A percentile compares a stretch with the other conserved stretches of the same genome.
Evolutionary conservation across 2,888 invertebrate genomes (phyloP).

Genomic region (Caenorhabditis sulstoni): DNA sequence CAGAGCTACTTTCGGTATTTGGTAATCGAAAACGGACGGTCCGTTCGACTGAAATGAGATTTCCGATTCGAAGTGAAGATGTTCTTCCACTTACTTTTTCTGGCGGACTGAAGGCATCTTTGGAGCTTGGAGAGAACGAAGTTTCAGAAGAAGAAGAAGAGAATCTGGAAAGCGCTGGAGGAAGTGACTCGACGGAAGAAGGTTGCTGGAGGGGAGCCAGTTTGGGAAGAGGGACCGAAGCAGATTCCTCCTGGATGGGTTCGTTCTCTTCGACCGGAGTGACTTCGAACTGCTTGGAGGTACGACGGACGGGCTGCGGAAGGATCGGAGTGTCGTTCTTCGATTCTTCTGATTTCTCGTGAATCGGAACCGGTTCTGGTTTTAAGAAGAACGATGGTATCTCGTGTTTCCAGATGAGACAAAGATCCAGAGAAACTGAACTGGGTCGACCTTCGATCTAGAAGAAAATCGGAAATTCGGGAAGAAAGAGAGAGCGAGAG

Average conservation of each 20-base stretch:
- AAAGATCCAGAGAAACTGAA: slow-evolving; percentile 37
- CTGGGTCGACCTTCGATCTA: slow-evolving; percentile 10
- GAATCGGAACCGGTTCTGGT: background rate
- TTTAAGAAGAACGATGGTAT: slow-evolving; percentile 49
- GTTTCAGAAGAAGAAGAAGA: slow-evolving; percentile 18
- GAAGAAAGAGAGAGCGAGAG: background rate
- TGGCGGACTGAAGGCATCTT: slow-evolving; percentile 43
- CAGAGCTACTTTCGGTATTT: background rate
- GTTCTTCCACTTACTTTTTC: background rate
- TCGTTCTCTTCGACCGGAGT: slow-evolving; percentile 34
- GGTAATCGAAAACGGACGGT: slow-evolving; percentile 19
- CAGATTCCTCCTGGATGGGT: slow-evolving; percentile 3
- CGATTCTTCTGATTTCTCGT: background rate
- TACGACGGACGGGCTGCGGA: slow-evolving; percentile 24
- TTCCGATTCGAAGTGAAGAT: background rate
- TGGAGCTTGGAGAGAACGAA: slow-evolving; percentile 25
- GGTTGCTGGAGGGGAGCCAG: background rate
- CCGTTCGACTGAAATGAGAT: slow-evolving; percentile 14
- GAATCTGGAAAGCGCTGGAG: background rate
- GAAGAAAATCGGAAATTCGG: background rate
- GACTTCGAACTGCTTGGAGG: slow-evolving; percentile 58
- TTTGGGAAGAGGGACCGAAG: background rate
- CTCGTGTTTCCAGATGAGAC: slow-evolving; percentile 55
- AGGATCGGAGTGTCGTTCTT: slow-evolving; percentile 24
- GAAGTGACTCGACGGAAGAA: no score